Base-by-base conservation (phyloP, 2,113 vertebrate genomes). In the sheep (Ovis aries) region DNA sequence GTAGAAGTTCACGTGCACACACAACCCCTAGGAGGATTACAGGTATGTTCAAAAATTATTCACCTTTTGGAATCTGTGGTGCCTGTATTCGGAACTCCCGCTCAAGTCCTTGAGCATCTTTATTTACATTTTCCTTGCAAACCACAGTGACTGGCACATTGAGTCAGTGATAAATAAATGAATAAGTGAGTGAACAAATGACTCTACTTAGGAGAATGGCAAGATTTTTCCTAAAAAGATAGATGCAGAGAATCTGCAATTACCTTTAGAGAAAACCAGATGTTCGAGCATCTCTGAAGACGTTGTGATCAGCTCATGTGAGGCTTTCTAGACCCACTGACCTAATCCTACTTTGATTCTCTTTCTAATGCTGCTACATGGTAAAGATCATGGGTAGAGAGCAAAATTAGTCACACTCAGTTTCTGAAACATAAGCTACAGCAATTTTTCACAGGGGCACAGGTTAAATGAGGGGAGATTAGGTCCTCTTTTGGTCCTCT, bases 351-450 rank as follows among this genome's bases (percentile, higher is more conserved):
- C 57, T 50, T 87, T 67, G 43, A 90, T 59, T 91, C 48, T 93
- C 40, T 88, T 95, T 94, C n/a, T 80, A 88, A 52, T 67, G 43
- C 10, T 86, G 13, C 36, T 78, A 1, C 55, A 31, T 40, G 43
- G 53, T 52, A 50, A 92, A 88, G 33, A 94, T 36, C 33, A 57
- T 7, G 43, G 45, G 80, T 13, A 55, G 29, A 81, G n/a, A 52
- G 36, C 14, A 93, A 77, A 97, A 95, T 97, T 74, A 60, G 71
- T 86, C 45, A 91, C 50, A 74, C 50, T 90, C 16, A 21, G n/a
- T 57, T 83, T 92, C 93, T 96, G 97, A 97, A 98, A 98, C 55
- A 88, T 4, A 96, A 97, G 57, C 95, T 92, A 40, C 4, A 93
- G 31, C 45, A 55, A 97, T 97, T 97, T 95, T 96, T 85, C 94